phyloP scores from a whole-genome alignment of 2,113 vertebrate genomes.

The Aegotheles bennettii region DNA sequence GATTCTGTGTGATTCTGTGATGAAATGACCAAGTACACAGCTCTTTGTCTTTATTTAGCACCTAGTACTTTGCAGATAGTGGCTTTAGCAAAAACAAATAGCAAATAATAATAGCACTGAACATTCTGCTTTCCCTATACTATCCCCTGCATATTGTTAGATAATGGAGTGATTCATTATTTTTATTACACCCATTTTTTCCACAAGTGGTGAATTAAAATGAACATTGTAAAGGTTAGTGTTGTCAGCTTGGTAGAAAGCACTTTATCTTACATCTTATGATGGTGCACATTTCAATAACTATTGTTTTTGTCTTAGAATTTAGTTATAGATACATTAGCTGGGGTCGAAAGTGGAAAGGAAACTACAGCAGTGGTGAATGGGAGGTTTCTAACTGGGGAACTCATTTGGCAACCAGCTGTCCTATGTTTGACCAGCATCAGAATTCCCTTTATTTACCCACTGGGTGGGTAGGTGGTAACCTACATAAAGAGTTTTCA shows the following conservation, averaged over 20 bases:
- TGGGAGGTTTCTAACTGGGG: not conserved
- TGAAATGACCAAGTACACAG: not conserved
- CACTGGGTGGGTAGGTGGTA: not conserved
- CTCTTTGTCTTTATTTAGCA: not conserved
- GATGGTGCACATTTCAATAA: not conserved
- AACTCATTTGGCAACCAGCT: not conserved
- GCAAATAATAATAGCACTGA: not conserved
- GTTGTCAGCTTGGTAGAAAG: not conserved
- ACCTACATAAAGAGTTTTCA: not conserved
- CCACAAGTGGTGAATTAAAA: not conserved
- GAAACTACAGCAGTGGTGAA: not conserved
- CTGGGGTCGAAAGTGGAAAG: not conserved
- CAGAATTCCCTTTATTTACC: not conserved
- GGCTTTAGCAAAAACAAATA: not conserved
- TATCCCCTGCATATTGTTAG: not conserved
- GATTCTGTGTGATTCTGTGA: too few species aligned
- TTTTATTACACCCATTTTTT: not conserved
- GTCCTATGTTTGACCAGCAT: not conserved
- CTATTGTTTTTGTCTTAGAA: not conserved
- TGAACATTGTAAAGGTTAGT: not conserved
- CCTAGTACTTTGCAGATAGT: not conserved
- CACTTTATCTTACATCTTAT: not conserved
- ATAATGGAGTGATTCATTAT: not conserved
- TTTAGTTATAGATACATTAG: not conserved
- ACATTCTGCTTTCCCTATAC: not conserved